These are phyloP conservation scores for Apocheima hispidaria DNA, from an alignment of 2,888 invertebrate species.

Conservation along the genomic window DNA sequence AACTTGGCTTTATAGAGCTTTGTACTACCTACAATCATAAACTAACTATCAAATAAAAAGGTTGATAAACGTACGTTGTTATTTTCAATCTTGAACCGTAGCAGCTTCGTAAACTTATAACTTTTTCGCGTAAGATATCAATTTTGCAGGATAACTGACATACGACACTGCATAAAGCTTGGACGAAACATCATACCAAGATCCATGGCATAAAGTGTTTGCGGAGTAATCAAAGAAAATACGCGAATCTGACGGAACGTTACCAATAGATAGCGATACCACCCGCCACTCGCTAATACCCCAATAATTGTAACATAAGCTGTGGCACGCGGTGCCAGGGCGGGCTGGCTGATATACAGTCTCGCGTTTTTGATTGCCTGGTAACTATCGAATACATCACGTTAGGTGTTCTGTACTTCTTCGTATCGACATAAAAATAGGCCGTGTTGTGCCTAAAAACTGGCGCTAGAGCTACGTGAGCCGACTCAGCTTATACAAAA, in stretches of 20 bases:
- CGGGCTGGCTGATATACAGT: constrained; percentile 2
- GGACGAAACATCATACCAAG: no score
- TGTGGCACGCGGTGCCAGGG: constrained; percentile 5
- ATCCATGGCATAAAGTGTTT: no score
- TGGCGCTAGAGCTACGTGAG: neutral
- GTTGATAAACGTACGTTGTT: neutral
- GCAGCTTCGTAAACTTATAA: neutral
- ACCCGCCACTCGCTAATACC: neutral
- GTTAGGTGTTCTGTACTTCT: neutral
- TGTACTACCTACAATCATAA: neutral
- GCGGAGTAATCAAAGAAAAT: neutral
- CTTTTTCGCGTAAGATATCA: neutral
- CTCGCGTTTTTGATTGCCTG: constrained; percentile 15
- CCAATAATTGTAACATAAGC: constrained; percentile 4
- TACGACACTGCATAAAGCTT: constrained; percentile 1
- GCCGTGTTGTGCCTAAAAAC: neutral
- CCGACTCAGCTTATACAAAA: neutral
- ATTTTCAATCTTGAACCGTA: neutral
- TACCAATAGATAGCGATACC: neutral
- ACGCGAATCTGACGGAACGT: neutral
- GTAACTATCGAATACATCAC: constrained; percentile 9
- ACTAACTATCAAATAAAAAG: neutral
- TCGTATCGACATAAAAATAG: neutral
- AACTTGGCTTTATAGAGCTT: neutral
- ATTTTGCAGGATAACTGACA: neutral